These are phyloP conservation scores for Montipora foliosa DNA, from an alignment of 64 coral and sea anemone genomes.

Conservation along the genomic window DNA sequence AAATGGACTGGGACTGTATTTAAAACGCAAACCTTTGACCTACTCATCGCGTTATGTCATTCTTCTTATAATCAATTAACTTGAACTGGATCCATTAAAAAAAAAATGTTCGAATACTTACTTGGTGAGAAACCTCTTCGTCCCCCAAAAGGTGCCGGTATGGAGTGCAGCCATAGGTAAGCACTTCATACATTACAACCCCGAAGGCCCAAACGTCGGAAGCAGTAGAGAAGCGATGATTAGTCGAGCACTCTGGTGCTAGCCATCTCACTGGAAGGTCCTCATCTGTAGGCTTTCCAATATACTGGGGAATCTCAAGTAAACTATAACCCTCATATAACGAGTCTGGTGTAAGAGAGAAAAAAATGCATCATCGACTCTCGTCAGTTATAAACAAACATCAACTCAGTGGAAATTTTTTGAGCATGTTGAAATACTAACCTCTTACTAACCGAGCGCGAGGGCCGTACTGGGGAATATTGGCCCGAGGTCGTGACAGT, in stretches of 20 bases:
- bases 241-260: slow-evolving; percentile 56
- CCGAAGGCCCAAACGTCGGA: slow-evolving; percentile 84
- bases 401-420: too few relatives aligned
- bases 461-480: too few relatives aligned
- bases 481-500: too few relatives aligned
- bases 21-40: too few relatives aligned
- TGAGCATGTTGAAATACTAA: too few relatives aligned
- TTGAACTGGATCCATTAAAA: too few relatives aligned
- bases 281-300: neutral
- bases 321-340: neutral
- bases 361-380: neutral
- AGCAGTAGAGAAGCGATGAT: slow-evolving; percentile 42
- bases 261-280: slow-evolving; percentile 46
- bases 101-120: neutral
- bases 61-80: too few relatives aligned
- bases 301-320: neutral
- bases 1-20: too few relatives aligned
- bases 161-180: slow-evolving; percentile 62
- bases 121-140: neutral
- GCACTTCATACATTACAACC: slow-evolving; percentile 60
- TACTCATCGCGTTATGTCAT: too few relatives aligned
- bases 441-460: too few relatives aligned
- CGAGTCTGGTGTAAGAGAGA: neutral
- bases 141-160: slow-evolving; percentile 5
- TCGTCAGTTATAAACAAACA: too few relatives aligned